phyloP scores from a whole-genome alignment of 2,113 vertebrate species.

The Hyaena hyaena region DNA sequence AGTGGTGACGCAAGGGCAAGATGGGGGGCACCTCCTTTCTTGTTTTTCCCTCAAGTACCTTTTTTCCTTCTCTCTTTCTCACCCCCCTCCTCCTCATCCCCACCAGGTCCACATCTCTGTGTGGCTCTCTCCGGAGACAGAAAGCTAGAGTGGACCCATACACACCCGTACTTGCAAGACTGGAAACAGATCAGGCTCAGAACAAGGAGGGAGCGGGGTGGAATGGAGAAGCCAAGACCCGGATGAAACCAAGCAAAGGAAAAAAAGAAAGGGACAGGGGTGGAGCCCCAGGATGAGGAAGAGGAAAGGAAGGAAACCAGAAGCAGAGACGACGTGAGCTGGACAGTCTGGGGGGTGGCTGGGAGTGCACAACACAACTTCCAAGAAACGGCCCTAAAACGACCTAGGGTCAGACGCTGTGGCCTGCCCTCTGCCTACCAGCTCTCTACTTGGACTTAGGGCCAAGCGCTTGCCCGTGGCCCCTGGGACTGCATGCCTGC shows the following conservation, averaged over 20 bases:
- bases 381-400: background rate
- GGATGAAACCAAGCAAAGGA: background rate
- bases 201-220: background rate
- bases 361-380: background rate
- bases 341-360: background rate
- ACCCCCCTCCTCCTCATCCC: background rate
- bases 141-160: background rate
- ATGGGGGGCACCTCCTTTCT: background rate
- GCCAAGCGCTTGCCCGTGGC: background rate
- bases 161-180: background rate
- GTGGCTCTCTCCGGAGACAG: background rate
- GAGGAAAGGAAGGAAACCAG: background rate
- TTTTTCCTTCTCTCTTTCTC: background rate
- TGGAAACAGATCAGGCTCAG: background rate
- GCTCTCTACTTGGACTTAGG: background rate
- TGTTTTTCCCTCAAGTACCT: background rate
- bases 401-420: background rate
- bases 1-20: background rate
- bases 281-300: background rate
- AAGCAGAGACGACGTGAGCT: fast-evolving
- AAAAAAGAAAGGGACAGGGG: background rate
- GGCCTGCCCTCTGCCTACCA: background rate
- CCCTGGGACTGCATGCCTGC: background rate
- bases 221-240: background rate
- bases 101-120: background rate